Conservation (phyloP, 2,888 invertebrate species). For the Acleris literana region DNA sequence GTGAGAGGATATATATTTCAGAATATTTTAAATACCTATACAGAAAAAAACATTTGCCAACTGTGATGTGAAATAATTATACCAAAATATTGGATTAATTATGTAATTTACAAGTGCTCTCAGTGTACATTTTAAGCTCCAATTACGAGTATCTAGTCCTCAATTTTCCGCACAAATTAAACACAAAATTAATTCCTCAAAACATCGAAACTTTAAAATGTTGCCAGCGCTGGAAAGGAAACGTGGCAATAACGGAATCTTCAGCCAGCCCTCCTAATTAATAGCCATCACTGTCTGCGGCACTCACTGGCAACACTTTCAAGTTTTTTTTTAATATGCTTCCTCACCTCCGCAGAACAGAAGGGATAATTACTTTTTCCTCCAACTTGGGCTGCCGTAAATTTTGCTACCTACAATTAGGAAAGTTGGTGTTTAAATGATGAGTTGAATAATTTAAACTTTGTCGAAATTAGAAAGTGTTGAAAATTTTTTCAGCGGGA, state of each 20-base stretch:
- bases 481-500: conserved; percentile 3
- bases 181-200: background rate
- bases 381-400: conserved; percentile 62
- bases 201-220: conserved; percentile 23
- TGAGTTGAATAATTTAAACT: conserved; percentile 49
- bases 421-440: conserved; percentile 59
- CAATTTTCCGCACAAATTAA: background rate
- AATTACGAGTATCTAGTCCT: background rate
- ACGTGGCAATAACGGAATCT: conserved; percentile 78
- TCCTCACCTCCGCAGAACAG: conserved; percentile 79
- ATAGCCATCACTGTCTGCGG: conserved; percentile 82
- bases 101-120: too few species aligned
- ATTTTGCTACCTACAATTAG: conserved; percentile 67
- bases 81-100: too few species aligned
- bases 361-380: conserved; percentile 80
- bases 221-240: conserved; percentile 49
- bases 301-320: conserved; percentile 79
- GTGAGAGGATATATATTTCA: too few species aligned
- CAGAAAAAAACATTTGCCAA: too few species aligned
- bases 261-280: conserved; percentile 82
- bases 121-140: too few species aligned
- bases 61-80: too few species aligned
- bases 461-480: conserved; percentile 32
- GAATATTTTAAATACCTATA: too few species aligned
- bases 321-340: conserved; percentile 80